Evolutionary conservation across 1,140 invertebrate species (phyloP).

Genomic region (Pararge aegeria): DNA sequence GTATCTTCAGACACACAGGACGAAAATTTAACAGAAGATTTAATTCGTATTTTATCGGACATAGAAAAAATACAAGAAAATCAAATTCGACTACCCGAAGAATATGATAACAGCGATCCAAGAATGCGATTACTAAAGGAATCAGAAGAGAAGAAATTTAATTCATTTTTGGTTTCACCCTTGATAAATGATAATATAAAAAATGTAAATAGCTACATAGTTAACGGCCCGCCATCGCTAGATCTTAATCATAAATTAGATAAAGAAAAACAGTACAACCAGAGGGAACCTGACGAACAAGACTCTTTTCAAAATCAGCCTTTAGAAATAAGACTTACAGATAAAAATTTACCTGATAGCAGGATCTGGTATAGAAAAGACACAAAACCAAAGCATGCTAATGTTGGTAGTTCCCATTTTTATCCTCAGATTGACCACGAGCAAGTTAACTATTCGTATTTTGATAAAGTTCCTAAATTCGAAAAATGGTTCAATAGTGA

Average conservation of each 20-base stretch:
- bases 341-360: background rate
- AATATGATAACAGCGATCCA: background rate
- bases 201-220: background rate
- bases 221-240: background rate
- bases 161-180: background rate
- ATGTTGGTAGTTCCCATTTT: background rate
- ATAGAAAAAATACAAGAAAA: background rate
- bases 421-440: background rate
- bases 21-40: slow-evolving; percentile 15
- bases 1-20: background rate
- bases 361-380: background rate
- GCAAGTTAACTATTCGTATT: slow-evolving; percentile 1
- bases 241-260: background rate
- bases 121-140: slow-evolving; percentile 5
- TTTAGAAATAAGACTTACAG: background rate
- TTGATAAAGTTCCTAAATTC: background rate
- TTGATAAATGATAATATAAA: slow-evolving; percentile 5
- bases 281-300: background rate
- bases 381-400: background rate
- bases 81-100: background rate
- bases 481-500: background rate
- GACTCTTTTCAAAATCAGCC: background rate
- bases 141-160: background rate
- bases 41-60: slow-evolving; percentile 1
- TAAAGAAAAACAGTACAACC: background rate